Percentiles rank a stretch among this genome's conserved stretches.
These are phyloP conservation scores for Strix uralensis DNA, from an alignment of 2,113 vertebrate species.

Conservation along the genomic window DNA sequence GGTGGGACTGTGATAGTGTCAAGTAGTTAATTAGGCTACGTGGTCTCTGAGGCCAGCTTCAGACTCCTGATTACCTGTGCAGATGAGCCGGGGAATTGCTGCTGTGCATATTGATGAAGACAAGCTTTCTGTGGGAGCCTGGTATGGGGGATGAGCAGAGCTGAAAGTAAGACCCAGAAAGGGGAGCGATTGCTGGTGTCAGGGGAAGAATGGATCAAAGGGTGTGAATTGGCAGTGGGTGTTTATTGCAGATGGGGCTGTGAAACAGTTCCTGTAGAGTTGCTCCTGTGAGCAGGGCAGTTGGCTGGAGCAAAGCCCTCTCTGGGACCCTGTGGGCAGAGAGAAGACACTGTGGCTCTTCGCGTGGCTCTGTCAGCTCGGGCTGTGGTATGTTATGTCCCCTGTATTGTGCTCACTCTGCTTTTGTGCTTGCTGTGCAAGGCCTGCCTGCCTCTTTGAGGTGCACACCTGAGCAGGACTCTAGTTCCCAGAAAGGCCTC, in stretches of 20 bases:
- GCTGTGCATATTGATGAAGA: not conserved
- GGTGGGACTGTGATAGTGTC: not conserved
- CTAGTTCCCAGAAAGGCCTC: not conserved
- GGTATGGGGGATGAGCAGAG: not conserved
- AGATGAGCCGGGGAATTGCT: not conserved
- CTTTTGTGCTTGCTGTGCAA: not conserved
- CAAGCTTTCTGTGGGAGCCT: not conserved
- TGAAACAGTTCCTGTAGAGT: not conserved
- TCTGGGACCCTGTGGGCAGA: not conserved
- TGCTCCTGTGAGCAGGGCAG: not conserved
- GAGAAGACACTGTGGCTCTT: not conserved
- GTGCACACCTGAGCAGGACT: not conserved
- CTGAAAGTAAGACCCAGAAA: not conserved
- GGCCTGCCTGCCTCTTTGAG: not conserved
- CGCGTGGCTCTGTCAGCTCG: rapidly evolving
- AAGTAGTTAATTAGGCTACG: not conserved
- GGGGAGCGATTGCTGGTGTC: not conserved
- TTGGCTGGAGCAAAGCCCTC: not conserved
- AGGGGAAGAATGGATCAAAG: not conserved
- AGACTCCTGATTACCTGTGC: not conserved
- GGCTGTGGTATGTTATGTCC: not conserved
- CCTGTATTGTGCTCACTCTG: not conserved
- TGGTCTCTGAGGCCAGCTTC: not conserved
- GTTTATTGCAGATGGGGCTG: not conserved
- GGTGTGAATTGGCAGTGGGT: not conserved